phyloP scores from a whole-genome alignment of 2,113 vertebrate species.

The Pomatorhinus ruficollis region DNA sequence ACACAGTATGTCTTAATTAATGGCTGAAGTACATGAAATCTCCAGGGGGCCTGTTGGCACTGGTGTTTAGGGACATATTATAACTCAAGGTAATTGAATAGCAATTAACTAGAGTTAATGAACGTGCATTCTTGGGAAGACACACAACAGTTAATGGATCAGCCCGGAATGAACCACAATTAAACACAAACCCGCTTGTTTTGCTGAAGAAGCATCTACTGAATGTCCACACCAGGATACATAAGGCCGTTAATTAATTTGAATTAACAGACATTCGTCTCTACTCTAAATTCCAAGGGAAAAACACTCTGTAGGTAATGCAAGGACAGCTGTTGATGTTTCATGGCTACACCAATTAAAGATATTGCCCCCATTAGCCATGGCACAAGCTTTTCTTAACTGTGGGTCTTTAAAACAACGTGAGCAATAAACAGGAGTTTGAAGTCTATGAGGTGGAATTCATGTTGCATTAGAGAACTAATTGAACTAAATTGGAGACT shows the following conservation, averaged over 20 bases:
- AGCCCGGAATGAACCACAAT: not conserved
- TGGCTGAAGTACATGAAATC: not conserved
- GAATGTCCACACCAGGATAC: not conserved
- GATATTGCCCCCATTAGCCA: not conserved
- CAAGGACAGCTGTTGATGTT: not conserved
- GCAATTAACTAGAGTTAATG: slow-evolving; percentile 53
- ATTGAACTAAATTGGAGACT: not conserved
- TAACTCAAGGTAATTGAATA: slow-evolving; percentile 54
- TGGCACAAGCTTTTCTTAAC: not conserved
- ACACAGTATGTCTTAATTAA: not conserved
- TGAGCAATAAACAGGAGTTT: not conserved
- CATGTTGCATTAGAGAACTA: not conserved
- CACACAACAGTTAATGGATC: not conserved
- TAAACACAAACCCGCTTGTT: not conserved
- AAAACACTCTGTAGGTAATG: not conserved
- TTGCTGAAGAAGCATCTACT: not conserved
- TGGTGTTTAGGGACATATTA: slow-evolving; percentile 3
- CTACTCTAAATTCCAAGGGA: not conserved
- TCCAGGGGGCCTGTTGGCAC: not conserved
- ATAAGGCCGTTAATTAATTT: not conserved
- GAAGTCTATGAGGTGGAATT: not conserved
- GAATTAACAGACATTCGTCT: not conserved
- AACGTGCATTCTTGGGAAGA: slow-evolving; percentile 22
- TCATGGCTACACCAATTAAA: not conserved
- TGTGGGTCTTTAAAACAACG: not conserved